phyloP scores from a whole-genome alignment of 2,888 invertebrate species.

The Mythimna pallens region DNA sequence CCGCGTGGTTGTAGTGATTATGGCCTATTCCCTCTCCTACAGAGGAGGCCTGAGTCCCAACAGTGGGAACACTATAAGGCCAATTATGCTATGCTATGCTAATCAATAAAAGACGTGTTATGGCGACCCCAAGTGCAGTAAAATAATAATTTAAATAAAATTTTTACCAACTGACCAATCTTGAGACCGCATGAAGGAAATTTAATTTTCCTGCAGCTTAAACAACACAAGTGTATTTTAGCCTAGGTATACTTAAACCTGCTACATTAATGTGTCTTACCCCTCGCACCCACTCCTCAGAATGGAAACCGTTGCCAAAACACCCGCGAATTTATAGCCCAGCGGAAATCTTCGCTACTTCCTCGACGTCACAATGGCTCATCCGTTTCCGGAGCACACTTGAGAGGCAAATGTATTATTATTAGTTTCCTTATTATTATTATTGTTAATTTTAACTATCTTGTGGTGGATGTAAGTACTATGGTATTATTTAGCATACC shows the following conservation, averaged over 20 bases:
- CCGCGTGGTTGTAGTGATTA: too few species aligned
- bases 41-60: too few species aligned
- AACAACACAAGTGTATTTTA: not conserved
- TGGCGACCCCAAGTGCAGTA: too few species aligned
- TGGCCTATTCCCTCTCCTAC: too few species aligned
- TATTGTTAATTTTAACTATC: constrained; percentile 21
- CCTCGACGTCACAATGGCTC: constrained; percentile 86
- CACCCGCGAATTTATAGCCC: constrained; percentile 79
- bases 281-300: constrained; percentile 55
- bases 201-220: not conserved
- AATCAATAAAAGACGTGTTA: too few species aligned
- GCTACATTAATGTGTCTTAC: constrained; percentile 40
- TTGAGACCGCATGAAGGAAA: too few species aligned
- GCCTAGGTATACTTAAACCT: constrained; percentile 17
- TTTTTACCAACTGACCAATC: too few species aligned
- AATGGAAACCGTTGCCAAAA: constrained; percentile 78
- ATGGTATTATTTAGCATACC: not conserved
- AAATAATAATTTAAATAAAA: too few species aligned
- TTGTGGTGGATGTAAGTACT: not conserved
- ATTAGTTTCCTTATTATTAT: constrained; percentile 75
- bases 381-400: constrained; percentile 86
- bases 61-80: too few species aligned
- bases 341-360: constrained; percentile 88
- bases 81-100: too few species aligned
- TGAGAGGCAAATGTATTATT: constrained; percentile 81